Evolutionary conservation across 2,888 invertebrate species (phyloP), one percentile per base, ranked within the genome.

Genomic region (Dryomyza anilis): DNA sequence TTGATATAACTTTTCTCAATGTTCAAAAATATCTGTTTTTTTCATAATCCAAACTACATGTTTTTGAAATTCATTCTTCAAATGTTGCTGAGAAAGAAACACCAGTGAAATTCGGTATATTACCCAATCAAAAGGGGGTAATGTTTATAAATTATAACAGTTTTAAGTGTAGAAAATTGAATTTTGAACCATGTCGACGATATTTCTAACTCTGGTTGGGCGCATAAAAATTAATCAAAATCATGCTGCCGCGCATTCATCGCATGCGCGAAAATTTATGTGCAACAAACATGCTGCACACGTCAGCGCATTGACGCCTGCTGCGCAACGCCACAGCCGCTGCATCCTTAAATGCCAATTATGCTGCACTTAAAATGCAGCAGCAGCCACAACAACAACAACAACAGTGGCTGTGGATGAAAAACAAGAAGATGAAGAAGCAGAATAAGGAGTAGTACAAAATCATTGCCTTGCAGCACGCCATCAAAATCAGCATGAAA

Each of bases 401-500:
- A 16, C 10, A 55, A 3, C 53, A 55, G 14, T 6, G 16, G n/a
- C 29, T 30, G 33, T 21, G 19, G 8, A 30, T 8, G 19, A 55
- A 16, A 30, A 55, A 55, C 55, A n/a, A n/a, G n/a, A n/a, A 16
- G 16, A 16, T 43, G 43, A n/a, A n/a, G n/a, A n/a, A n/a, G n/a
- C n/a, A n/a, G n/a, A n/a, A n/a, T n/a, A n/a, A n/a, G n/a, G n/a
- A n/a, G n/a, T n/a, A n/a, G n/a, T n/a, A n/a, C n/a, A n/a, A n/a
- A n/a, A n/a, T n/a, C n/a, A 50, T 50, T 25, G 50, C 50, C 50
- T n/a, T 25, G 25, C 25, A 23, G 39, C 55, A 55, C 55, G 55
- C 55, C 33, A 55, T 19, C 55, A 19, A 55, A 55, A 36, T 55
- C 55, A 36, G 55, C 55, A 55, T 55, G 55, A 55, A 55, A 55